A percentile compares a stretch with the other conserved stretches of the same genome.
phyloP scores from a whole-genome alignment of 2,888 invertebrate species.

The Blastobasis adustella region DNA sequence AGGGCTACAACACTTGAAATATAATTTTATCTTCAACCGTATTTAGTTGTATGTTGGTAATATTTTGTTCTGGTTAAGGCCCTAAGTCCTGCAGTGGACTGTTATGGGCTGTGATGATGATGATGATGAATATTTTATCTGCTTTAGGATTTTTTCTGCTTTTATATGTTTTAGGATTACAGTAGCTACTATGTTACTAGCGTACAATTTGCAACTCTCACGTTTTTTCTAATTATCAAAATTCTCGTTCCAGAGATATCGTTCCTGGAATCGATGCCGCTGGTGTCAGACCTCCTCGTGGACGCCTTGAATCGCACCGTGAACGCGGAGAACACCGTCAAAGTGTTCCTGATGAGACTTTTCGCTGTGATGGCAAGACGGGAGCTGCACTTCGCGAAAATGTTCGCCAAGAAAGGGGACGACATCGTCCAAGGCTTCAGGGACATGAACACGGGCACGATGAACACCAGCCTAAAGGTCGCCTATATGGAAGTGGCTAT shows the following conservation, averaged over 20 bases:
- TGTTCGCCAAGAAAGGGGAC: conserved; percentile 53
- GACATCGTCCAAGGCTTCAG: conserved; percentile 34
- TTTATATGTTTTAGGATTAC: too few species aligned
- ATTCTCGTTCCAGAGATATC: conserved; percentile 41
- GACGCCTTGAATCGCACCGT: conserved; percentile 35
- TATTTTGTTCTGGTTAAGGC: too few species aligned
- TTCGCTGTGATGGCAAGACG: conserved; percentile 74
- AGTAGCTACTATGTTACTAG: too few species aligned
- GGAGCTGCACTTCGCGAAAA: conserved; percentile 75
- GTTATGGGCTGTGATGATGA: too few species aligned
- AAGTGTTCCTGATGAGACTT: conserved; percentile 78
- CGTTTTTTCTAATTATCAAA: background rate
- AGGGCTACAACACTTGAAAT: too few species aligned
- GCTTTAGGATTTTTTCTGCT: too few species aligned
- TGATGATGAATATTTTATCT: too few species aligned
- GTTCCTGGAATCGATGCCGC: conserved; percentile 32
- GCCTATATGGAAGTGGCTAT: conserved; percentile 79
- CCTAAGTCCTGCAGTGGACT: too few species aligned
- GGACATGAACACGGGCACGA: conserved; percentile 37
- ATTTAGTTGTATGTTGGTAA: too few species aligned
- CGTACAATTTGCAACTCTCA: too few species aligned
- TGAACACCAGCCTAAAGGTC: conserved; percentile 78
- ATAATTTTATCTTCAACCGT: too few species aligned
- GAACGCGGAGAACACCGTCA: conserved; percentile 44
- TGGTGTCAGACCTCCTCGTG: conserved; percentile 40